These are phyloP conservation scores for Entomobrya proxima DNA, from an alignment of 2,888 invertebrate species.

Conservation along the genomic window DNA sequence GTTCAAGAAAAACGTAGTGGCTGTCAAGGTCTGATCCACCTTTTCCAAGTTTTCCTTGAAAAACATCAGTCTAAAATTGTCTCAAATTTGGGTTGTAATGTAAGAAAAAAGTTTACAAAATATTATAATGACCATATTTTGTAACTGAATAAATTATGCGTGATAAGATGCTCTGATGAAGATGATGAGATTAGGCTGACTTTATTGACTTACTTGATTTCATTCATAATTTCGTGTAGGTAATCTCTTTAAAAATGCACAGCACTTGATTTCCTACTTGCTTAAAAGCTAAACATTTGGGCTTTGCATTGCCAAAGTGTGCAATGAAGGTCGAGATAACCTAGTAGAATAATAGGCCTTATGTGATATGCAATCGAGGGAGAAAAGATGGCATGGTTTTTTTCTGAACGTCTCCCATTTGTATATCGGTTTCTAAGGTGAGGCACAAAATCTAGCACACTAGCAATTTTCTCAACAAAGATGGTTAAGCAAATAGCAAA, in stretches of 20 bases:
- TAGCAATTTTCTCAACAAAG: not conserved
- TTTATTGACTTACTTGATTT: constrained; percentile 53
- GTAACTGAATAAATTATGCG: not conserved
- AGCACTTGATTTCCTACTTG: not conserved
- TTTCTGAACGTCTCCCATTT: too few relatives aligned
- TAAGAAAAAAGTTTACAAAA: not conserved
- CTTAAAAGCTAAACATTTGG: not conserved
- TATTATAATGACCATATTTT: not conserved
- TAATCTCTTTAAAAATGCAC: not conserved
- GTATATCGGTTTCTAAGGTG: not conserved
- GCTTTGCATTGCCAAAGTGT: not conserved
- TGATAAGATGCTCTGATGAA: not conserved
- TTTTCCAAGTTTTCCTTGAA: constrained; percentile 62
- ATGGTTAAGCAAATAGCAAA: not conserved
- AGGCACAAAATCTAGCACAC: not conserved
- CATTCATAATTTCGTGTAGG: not conserved
- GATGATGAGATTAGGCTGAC: not conserved
- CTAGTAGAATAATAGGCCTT: too few relatives aligned
- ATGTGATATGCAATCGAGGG: too few relatives aligned
- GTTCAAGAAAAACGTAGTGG: not conserved
- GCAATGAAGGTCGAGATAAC: constrained; percentile 27
- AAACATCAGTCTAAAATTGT: not conserved
- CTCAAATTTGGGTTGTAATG: too few relatives aligned
- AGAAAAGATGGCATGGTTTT: too few relatives aligned
- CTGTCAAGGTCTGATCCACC: constrained; percentile 54